These are phyloP conservation scores for Drosophila nr. perissopoda DNA, from an alignment of 2,888 invertebrate species.

Conservation along the genomic window DNA sequence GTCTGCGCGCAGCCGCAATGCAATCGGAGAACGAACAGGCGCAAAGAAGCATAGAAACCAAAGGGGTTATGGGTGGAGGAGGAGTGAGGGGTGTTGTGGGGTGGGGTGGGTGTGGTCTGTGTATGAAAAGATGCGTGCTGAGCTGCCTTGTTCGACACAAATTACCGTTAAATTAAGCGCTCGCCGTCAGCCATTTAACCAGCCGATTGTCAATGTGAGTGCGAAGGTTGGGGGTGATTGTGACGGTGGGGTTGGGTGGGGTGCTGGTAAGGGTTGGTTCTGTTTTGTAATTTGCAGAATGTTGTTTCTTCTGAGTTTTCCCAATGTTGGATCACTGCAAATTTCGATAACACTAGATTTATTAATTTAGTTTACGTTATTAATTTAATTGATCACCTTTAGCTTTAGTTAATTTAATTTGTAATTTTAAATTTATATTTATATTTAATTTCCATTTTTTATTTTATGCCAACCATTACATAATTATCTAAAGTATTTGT, in stretches of 20 bases:
- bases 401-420: neutral
- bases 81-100: neutral
- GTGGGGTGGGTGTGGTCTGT: neutral
- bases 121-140: conserved; percentile 34
- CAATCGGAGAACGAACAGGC: conserved; percentile 31
- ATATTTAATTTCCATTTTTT: neutral
- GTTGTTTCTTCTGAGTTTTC: neutral
- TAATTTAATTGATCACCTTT: neutral
- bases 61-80: neutral
- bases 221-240: neutral
- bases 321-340: neutral
- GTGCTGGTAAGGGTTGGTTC: neutral
- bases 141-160: conserved; percentile 58
- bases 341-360: neutral
- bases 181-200: conserved; percentile 57
- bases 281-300: no score
- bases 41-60: conserved; percentile 2
- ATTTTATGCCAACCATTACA: neutral
- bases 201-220: neutral
- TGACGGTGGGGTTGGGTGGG: neutral
- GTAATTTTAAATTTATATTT: no score
- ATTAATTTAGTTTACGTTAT: neutral
- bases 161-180: conserved; percentile 76
- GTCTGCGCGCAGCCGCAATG: conserved; percentile 40
- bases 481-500: neutral